phyloP scores from a whole-genome alignment of 2,888 invertebrate species.

The Catocala nupta region DNA sequence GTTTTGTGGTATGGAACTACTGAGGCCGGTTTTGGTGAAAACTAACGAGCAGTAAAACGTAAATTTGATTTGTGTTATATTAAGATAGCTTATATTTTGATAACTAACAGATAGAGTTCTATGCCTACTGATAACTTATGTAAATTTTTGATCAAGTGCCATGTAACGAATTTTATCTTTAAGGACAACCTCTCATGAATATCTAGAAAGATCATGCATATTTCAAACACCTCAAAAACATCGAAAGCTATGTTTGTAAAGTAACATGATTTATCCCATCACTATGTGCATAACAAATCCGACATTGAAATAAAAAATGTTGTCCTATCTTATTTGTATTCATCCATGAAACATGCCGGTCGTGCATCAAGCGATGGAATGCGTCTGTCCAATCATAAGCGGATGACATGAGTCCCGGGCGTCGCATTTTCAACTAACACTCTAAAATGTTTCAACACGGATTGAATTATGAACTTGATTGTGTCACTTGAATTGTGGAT shows the following conservation, averaged over 20 bases:
- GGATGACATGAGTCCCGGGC: constrained; percentile 67
- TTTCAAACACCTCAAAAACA: constrained; percentile 17
- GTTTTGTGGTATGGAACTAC: constrained; percentile 45
- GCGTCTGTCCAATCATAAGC: constrained; percentile 74
- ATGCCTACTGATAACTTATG: no score
- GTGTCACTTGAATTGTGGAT: constrained; percentile 33
- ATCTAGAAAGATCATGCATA: constrained; percentile 3
- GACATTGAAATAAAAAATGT: constrained; percentile 30
- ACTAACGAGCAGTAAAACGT: constrained; percentile 17
- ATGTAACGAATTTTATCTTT: neutral
- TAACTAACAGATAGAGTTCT: no score
- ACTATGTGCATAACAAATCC: constrained; percentile 29
- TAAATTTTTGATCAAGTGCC: no score
- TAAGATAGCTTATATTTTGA: no score
- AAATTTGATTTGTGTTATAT: constrained; percentile 5
- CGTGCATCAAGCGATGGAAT: constrained; percentile 70
- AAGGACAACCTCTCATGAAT: neutral
- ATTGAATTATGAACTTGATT: constrained; percentile 58
- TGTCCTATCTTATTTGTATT: constrained; percentile 54
- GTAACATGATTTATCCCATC: constrained; percentile 22
- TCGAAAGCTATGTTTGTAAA: constrained; percentile 15
- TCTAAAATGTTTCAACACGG: constrained; percentile 53
- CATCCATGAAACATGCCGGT: constrained; percentile 50
- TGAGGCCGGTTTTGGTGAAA: constrained; percentile 20
- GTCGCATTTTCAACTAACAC: constrained; percentile 66